Percentiles rank a stretch among this genome's conserved stretches.
These are phyloP conservation scores for Euura lappo DNA, from an alignment of 1,140 invertebrate genomes.

Conservation along the genomic window DNA sequence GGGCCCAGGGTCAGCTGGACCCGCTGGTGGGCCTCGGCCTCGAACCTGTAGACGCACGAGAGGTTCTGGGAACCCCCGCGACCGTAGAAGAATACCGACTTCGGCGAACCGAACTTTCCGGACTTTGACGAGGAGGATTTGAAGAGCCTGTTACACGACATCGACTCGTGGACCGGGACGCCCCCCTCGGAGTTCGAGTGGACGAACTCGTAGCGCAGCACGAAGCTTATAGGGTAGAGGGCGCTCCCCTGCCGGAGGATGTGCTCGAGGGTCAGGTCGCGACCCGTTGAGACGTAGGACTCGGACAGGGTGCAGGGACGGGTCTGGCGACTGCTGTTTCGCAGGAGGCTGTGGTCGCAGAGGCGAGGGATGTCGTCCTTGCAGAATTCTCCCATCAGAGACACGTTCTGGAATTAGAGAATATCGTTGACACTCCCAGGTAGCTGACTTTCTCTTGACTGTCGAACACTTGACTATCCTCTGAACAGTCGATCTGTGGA, in stretches of 20 bases:
- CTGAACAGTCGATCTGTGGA: too few relatives aligned
- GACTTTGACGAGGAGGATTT: conserved; percentile 51
- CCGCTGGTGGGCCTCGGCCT: conserved; percentile 69
- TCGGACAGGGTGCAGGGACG: conserved; percentile 76
- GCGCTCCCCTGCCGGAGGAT: conserved; percentile 79
- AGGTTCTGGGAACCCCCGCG: conserved; percentile 78
- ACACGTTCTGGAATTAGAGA: conserved; percentile 54
- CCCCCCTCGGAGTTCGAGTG: conserved; percentile 50
- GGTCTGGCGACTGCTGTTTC: conserved; percentile 75
- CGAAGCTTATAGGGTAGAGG: conserved; percentile 77
- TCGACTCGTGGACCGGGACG: conserved; percentile 51
- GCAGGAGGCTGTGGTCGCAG: conserved; percentile 77
- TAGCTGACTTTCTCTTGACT: too few relatives aligned
- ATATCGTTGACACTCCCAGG: neutral
- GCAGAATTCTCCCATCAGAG: conserved; percentile 76
- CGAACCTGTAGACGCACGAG: conserved; percentile 77
- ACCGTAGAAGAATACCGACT: conserved; percentile 82
- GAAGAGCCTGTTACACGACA: conserved; percentile 68
- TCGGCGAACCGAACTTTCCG: conserved; percentile 76
- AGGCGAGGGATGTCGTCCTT: conserved; percentile 76
- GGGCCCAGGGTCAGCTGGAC: conserved; percentile 70
- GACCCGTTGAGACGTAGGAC: conserved; percentile 77
- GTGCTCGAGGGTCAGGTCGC: conserved; percentile 75
- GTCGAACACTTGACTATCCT: too few relatives aligned
- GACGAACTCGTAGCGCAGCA: conserved; percentile 81